These are phyloP conservation scores for Pyrocoelia pectoralis DNA, from an alignment of 2,888 invertebrate species.

Conservation along the genomic window DNA sequence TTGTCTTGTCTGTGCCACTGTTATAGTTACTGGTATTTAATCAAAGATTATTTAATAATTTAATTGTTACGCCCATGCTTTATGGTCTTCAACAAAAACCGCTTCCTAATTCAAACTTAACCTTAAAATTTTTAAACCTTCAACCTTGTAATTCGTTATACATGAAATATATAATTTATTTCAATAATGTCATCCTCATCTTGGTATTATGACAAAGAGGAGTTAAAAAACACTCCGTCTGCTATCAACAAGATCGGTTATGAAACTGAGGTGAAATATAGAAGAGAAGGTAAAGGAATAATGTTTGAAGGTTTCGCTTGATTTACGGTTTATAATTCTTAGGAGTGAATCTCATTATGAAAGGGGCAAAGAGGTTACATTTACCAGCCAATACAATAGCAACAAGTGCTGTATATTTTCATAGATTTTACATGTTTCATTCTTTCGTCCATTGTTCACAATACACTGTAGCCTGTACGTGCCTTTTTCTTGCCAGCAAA, in stretches of 20 bases:
- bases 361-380: conserved; percentile 92
- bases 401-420: conserved; percentile 98
- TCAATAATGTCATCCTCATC: too few species aligned
- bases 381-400: conserved; percentile 96
- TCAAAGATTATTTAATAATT: too few species aligned
- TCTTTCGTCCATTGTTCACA: conserved; percentile 95
- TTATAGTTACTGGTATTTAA: too few species aligned
- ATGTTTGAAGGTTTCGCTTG: not conserved
- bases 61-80: too few species aligned
- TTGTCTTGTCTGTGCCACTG: too few species aligned
- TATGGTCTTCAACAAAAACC: too few species aligned
- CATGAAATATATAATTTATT: too few species aligned
- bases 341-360: conserved; percentile 93
- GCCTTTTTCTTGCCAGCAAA: conserved; percentile 96
- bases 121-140: too few species aligned
- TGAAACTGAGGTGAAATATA: conserved; percentile 89
- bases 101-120: too few species aligned
- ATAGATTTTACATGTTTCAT: conserved; percentile 99
- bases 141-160: too few species aligned
- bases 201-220: conserved; percentile 97
- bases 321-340: not conserved
- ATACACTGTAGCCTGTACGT: conserved; percentile 96
- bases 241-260: conserved; percentile 86
- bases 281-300: conserved; percentile 79
- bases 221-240: conserved; percentile 88